These are phyloP conservation scores for Alosa sapidissima DNA, from an alignment of 2,797 vertebrate species.

Conservation along the genomic window DNA sequence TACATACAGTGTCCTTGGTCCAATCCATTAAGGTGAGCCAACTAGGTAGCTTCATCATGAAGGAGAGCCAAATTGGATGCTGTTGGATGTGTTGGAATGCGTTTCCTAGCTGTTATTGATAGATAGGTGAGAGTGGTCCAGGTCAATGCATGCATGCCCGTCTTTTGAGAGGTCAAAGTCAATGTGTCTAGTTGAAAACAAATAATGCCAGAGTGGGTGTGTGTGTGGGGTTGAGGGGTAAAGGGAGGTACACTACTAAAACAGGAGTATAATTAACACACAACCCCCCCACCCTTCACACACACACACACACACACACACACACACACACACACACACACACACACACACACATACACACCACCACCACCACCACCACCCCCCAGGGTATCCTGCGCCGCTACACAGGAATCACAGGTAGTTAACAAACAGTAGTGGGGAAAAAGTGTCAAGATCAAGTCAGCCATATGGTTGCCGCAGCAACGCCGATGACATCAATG, in stretches of 20 bases:
- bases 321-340: not conserved
- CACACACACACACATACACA: not conserved
- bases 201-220: not conserved
- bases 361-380: not conserved
- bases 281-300: not conserved
- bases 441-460: constrained; percentile 72
- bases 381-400: not conserved
- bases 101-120: not conserved
- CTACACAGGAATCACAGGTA: constrained; percentile 51
- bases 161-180: not conserved
- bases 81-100: not conserved
- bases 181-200: not conserved
- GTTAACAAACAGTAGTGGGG: constrained; percentile 58
- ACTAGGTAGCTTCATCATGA: not conserved
- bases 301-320: not conserved
- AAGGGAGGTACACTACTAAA: not conserved
- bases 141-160: not conserved
- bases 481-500: constrained; percentile 80
- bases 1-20: not conserved
- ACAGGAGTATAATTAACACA: constrained; percentile 1
- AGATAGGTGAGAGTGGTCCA: not conserved
- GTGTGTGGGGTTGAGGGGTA: not conserved
- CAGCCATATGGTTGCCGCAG: constrained; percentile 81
- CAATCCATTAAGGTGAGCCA: not conserved
- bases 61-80: not conserved